Percentiles rank a stretch among this genome's conserved stretches.
phyloP scores from a whole-genome alignment of 2,113 vertebrate species.

The Colossoma macropomum region DNA sequence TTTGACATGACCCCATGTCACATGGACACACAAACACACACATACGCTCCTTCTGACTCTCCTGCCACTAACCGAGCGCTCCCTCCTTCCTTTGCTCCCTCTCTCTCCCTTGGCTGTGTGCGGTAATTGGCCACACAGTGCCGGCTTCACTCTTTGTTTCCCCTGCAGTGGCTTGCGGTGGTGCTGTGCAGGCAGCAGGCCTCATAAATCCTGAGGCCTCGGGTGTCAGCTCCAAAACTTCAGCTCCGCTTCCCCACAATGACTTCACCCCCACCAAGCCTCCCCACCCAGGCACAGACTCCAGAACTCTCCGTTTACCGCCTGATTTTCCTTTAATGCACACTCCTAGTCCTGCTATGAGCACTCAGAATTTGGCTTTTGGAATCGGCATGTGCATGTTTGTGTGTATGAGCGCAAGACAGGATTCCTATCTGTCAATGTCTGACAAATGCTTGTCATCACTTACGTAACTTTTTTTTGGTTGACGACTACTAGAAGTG shows the following conservation, averaged over 20 bases:
- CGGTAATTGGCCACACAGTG: slow-evolving; percentile 75
- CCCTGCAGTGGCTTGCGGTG: slow-evolving; percentile 74
- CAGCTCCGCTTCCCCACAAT: slow-evolving; percentile 66
- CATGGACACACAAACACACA: slow-evolving; percentile 51
- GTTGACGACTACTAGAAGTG: too few relatives aligned
- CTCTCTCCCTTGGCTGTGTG: slow-evolving; percentile 56
- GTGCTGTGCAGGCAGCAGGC: slow-evolving; percentile 69
- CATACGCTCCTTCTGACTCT: slow-evolving; percentile 19
- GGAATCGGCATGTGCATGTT: neutral
- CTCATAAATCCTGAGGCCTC: slow-evolving; percentile 77
- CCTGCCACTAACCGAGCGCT: slow-evolving; percentile 27
- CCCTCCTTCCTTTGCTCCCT: slow-evolving; percentile 46
- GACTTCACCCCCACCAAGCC: slow-evolving; percentile 66
- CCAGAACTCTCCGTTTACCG: slow-evolving; percentile 37
- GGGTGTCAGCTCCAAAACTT: slow-evolving; percentile 67
- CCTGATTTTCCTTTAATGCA: slow-evolving; percentile 28
- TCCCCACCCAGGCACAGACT: slow-evolving; percentile 47
- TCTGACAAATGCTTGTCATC: neutral
- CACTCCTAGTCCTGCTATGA: neutral
- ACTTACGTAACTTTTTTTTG: neutral
- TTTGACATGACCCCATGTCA: slow-evolving; percentile 39
- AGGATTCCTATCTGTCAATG: neutral
- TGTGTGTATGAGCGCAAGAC: neutral
- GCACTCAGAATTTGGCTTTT: slow-evolving; percentile 6
- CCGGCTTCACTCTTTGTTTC: slow-evolving; percentile 71